Conservation (phyloP, 2,113 vertebrate genomes). For the Varanus komodoensis region DNA sequence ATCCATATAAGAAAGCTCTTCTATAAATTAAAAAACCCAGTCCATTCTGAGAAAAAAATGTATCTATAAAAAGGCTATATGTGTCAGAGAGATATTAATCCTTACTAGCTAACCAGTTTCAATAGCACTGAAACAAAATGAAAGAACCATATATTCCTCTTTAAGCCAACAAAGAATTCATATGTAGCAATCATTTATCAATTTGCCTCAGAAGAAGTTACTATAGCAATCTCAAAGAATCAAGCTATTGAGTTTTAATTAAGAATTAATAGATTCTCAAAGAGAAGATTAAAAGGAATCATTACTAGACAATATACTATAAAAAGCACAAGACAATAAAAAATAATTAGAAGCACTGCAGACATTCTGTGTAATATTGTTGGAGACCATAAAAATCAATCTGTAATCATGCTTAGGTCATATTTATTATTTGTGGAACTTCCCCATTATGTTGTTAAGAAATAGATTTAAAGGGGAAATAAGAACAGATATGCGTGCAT, state of each 20-base stretch:
- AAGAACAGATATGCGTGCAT: background rate
- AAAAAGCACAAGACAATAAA: slow-evolving; percentile 11
- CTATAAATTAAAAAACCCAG: slow-evolving; percentile 8
- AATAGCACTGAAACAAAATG: background rate
- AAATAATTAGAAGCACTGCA: background rate
- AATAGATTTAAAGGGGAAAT: slow-evolving; percentile 7
- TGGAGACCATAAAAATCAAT: slow-evolving; percentile 18
- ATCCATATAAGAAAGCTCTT: background rate
- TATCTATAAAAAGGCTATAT: background rate
- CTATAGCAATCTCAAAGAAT: slow-evolving; percentile 19
- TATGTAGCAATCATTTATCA: slow-evolving; percentile 8
- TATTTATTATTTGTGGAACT: background rate
- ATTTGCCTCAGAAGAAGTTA: slow-evolving; percentile 45
- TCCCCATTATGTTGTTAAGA: slow-evolving; percentile 3
- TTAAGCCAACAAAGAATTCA: slow-evolving; percentile 44
- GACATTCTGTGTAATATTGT: background rate
- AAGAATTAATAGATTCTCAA: slow-evolving; percentile 34
- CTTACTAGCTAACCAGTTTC: slow-evolving; percentile 4
- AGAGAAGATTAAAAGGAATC: background rate
- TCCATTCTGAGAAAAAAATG: background rate
- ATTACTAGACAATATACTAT: background rate
- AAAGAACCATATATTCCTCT: slow-evolving; percentile 43
- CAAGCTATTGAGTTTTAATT: slow-evolving; percentile 47
- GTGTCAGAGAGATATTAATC: slow-evolving; percentile 36
- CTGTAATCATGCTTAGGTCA: background rate